Base-by-base conservation (phyloP, 1,140 invertebrate genomes). In the Drosophila prosaltans region DNA sequence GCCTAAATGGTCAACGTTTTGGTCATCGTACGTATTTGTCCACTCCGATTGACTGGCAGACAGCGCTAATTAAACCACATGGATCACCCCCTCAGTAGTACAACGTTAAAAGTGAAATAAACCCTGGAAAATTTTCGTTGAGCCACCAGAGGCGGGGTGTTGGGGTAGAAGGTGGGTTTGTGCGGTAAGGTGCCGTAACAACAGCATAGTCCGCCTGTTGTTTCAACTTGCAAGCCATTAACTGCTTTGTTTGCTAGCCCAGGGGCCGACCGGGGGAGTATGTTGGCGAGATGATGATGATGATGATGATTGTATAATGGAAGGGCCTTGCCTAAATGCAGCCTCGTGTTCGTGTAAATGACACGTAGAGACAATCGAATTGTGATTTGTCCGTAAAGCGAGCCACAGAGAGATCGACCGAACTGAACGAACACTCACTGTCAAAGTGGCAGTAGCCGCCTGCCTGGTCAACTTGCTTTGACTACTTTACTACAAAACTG, bases 321-420 rank as follows among this genome's bases (percentile, higher is more conserved):
- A 75, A 21, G 75, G 21, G 70, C 41, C 63, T 65, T 77, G 76
- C 72, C 69, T 67, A 82, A 86, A 82, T 76, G 78, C 82, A 82
- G 75, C 75, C 63, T 41, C 68, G 65, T 75, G 61, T 81, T 72
- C 83, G 45, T 88, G 83, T 88, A 86, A 83, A 69, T 86, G 83
- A 86, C 83, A 88, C 83, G 84, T 83, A 83, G 83, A 78, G 67
- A 79, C 83, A 88, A 86, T 86, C 83, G 84, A 88, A 86, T 74
- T 86, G 83, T 86, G 83, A 86, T 86, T 86, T 86, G 80, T 71
- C 43, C 65, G 57, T 32, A 64, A 65, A 30, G n/a, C 10, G 51
- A 16, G 21, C 51, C 60, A 39, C 60, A 39, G 21, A 8, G 5
- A 7, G 58, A 36, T 28, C 5, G 16, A n/a, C 32, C 40, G 3